Conservation (phyloP, 2,797 vertebrate species). For the Vireo griseus region DNA sequence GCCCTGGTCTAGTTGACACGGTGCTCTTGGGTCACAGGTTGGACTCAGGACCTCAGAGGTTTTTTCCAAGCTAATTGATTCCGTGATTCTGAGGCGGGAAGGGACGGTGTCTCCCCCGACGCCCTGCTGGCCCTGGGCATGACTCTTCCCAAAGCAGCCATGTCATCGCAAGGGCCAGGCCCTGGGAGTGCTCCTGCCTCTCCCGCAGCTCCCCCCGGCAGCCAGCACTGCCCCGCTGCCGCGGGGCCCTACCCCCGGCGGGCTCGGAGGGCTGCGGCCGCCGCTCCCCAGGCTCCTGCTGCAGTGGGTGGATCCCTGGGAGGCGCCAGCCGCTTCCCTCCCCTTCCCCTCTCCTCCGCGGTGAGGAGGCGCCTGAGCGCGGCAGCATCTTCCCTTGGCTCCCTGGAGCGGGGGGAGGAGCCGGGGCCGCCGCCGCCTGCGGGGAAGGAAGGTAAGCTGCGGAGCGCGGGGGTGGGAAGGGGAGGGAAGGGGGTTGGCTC, state of each 20-base stretch:
- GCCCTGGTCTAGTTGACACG: fast-evolving
- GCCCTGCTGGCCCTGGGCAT: fast-evolving
- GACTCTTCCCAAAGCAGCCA: neutral
- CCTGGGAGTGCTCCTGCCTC: fast-evolving
- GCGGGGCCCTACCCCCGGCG: fast-evolving
- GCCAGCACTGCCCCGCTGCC: neutral
- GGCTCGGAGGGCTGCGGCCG: fast-evolving
- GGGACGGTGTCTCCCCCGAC: fast-evolving
- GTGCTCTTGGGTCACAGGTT: fast-evolving
- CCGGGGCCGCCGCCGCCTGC: neutral
- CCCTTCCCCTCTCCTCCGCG: neutral
- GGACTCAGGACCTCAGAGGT: neutral
- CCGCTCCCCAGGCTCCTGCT: fast-evolving
- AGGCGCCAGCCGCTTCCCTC: neutral
- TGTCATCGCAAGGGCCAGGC: fast-evolving
- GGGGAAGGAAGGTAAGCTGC: neutral
- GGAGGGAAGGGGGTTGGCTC: neutral
- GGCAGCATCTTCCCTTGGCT: neutral
- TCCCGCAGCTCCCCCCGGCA: neutral
- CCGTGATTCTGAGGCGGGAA: neutral
- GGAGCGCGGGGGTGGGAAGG: neutral
- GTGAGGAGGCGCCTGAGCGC: neutral
- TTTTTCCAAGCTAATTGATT: fast-evolving
- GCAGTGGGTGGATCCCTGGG: constrained; percentile 44
- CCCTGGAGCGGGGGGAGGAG: neutral